phyloP scores from a whole-genome alignment of 2,797 vertebrate genomes.

The Ataeniobius toweri region DNA sequence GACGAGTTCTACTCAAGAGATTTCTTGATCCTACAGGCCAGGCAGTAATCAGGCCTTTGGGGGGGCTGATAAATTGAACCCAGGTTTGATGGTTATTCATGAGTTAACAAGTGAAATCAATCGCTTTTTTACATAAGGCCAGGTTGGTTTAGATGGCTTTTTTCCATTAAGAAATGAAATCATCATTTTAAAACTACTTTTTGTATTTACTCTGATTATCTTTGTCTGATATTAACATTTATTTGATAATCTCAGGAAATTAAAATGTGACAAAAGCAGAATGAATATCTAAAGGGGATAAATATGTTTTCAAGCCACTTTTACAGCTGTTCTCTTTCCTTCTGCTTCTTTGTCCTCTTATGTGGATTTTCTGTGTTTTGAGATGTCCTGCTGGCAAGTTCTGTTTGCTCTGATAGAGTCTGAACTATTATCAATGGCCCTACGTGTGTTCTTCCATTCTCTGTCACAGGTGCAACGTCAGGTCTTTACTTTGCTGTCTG shows the following conservation, averaged over 20 bases:
- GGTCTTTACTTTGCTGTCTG: neutral
- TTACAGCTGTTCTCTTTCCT: neutral
- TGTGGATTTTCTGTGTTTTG: conserved; percentile 19
- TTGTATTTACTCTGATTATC: too few species aligned
- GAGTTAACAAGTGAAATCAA: neutral
- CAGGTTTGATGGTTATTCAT: neutral
- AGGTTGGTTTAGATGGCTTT: neutral
- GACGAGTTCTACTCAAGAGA: neutral
- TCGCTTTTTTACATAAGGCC: neutral
- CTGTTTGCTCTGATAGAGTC: neutral
- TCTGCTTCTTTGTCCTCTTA: conserved; percentile 1
- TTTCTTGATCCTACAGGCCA: neutral
- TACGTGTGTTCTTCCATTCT: conserved; percentile 13
- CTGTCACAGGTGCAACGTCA: neutral
- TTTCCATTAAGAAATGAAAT: neutral
- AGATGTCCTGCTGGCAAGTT: neutral
- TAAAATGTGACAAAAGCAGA: neutral
- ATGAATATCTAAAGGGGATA: neutral
- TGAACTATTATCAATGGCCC: conserved; percentile 25
- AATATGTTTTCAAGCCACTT: neutral
- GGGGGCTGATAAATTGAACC: neutral
- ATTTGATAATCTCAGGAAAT: neutral
- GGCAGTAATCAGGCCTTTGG: neutral
- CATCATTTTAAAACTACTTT: neutral
- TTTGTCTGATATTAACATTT: neutral